Base-by-base conservation (phyloP, 2,888 invertebrate species). In the Ethmia dodecea region DNA sequence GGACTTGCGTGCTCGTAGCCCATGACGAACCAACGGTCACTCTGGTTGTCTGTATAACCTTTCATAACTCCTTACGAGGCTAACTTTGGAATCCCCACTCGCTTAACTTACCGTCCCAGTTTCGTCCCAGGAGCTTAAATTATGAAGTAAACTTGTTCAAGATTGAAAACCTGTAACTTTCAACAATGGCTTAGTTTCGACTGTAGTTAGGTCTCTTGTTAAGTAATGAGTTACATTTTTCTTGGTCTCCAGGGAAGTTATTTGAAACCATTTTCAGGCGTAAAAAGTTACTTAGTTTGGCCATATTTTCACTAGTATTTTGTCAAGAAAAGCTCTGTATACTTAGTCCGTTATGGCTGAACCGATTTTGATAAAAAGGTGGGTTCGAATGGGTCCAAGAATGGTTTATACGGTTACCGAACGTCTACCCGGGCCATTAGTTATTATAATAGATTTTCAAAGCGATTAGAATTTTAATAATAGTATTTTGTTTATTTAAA, bases 141-240 rank as follows among this genome's bases (percentile, higher is more conserved):
- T 79, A 75, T 74, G 60, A 63, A 71, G 60, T 60, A 64, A 72
- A 35, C 60, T 78, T 63, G 62, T 61, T 55, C 61, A 62, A 73
- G 64, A 77, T 79, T 76, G 74, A 75, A 73, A 79, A 75, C n/a
- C 58, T 60, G 56, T 55, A 54, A 62, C 55, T 61, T 58, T 55
- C 54, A 58, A 68, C 35, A 35, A 29, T 28, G 27, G 50, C 52
- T 35, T 58, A 58, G 52, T 64, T 62, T 54, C 42, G 46, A 35
- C 51, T 57, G 46, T 54, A 53, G 61, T 55, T 55, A 50, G 45
- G 38, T 45, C 37, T n/a, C 44, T 42, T 46, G 38, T 40, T 47
- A 67, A 62, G 54, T 65, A 68, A 63, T 65, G 60, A 63, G 57
- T 49, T 45, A 50, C 58, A 66, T 68, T 72, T 71, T 70, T 65